These are phyloP conservation scores for Thymallus thymallus DNA, from an alignment of 2,113 vertebrate species.

Conservation along the genomic window DNA sequence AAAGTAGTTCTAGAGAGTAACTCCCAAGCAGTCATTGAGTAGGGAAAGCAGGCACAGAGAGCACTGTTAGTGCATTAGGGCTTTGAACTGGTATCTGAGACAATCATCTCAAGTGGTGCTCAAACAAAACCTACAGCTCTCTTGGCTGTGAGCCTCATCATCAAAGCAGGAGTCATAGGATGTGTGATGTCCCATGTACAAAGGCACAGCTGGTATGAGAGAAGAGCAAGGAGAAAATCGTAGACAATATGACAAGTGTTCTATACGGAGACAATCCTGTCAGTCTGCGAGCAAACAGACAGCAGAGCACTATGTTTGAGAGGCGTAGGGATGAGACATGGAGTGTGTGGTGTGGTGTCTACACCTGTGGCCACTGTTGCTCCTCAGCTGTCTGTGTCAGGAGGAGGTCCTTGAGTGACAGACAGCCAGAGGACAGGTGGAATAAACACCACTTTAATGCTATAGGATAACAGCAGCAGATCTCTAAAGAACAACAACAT, in stretches of 20 bases:
- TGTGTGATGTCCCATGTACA: conserved; percentile 37
- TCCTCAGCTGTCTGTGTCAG: conserved; percentile 1
- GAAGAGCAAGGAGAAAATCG: conserved; percentile 5
- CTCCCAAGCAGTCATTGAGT: too few relatives aligned
- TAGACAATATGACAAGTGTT: background rate
- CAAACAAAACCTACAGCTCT: background rate
- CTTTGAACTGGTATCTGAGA: conserved; percentile 33
- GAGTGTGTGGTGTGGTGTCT: conserved; percentile 14
- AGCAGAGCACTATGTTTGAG: background rate
- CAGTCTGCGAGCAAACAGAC: conserved; percentile 32
- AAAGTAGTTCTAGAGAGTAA: background rate
- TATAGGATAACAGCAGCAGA: conserved; percentile 55
- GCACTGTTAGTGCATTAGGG: conserved; percentile 14
- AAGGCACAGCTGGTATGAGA: conserved; percentile 34
- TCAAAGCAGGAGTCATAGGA: conserved; percentile 50
- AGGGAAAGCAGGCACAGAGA: background rate
- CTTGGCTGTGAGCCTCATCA: conserved; percentile 40
- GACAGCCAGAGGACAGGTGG: conserved; percentile 63
- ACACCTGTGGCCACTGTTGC: background rate
- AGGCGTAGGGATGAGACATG: conserved; percentile 22
- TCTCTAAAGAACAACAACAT: conserved; percentile 18
- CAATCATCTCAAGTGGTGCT: conserved; percentile 46
- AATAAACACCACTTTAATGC: conserved; percentile 37
- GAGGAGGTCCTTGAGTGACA: background rate
- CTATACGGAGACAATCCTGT: background rate